phyloP scores from a whole-genome alignment of 2,888 invertebrate species.

The Drosophila emarginata region DNA sequence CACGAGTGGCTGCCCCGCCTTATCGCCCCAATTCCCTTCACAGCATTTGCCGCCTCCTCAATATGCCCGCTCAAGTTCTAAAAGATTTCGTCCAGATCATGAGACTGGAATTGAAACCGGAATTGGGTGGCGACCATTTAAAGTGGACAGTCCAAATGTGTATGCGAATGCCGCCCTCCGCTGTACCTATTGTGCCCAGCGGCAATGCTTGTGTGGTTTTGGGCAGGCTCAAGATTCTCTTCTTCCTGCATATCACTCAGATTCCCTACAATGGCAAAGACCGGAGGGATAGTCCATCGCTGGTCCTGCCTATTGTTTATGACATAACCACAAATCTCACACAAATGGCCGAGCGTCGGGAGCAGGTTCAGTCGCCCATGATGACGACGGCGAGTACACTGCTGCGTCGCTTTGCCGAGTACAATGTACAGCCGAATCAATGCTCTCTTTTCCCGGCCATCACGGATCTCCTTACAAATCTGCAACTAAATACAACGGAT shows the following conservation, averaged over 20 bases:
- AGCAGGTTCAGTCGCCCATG: constrained; percentile 85
- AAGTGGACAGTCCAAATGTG: constrained; percentile 97
- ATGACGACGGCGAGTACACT: constrained; percentile 86
- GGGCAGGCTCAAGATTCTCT: constrained; percentile 93
- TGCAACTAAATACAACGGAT: constrained; percentile 89
- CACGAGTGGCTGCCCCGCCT: constrained; percentile 93
- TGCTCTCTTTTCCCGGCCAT: constrained; percentile 96
- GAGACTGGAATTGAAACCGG: constrained; percentile 85
- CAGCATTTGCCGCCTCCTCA: constrained; percentile 92
- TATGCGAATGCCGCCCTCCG: constrained; percentile 94
- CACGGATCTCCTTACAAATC: constrained; percentile 92
- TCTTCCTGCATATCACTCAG: constrained; percentile 92
- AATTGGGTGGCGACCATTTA: constrained; percentile 85
- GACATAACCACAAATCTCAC: constrained; percentile 93
- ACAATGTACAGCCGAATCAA: constrained; percentile 89
- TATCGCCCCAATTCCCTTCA: constrained; percentile 94
- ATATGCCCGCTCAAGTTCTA: constrained; percentile 92
- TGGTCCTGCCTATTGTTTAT: constrained; percentile 95
- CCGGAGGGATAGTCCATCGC: constrained; percentile 87
- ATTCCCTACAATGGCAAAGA: constrained; percentile 86
- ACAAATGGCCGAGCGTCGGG: constrained; percentile 92
- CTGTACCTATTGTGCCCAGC: constrained; percentile 92
- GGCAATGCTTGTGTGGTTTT: constrained; percentile 94
- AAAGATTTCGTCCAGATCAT: constrained; percentile 93
- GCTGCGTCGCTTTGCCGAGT: constrained; percentile 89